A percentile compares a stretch with the other conserved stretches of the same genome.
Conservation (phyloP, 2,888 invertebrate species). For the Steinernema scapterisci region DNA sequence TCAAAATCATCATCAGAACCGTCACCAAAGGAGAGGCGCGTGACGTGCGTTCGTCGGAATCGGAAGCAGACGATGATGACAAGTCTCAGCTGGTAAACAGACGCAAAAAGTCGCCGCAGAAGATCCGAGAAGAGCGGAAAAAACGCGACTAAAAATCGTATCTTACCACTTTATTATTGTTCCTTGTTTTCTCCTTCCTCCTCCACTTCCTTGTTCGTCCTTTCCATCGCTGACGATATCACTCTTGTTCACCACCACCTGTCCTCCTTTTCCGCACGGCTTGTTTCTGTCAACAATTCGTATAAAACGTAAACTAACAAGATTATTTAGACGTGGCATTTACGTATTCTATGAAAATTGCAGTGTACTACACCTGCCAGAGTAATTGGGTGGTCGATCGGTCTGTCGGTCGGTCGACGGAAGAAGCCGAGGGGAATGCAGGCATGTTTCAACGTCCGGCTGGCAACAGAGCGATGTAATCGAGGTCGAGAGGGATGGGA, state of each 20-base stretch:
- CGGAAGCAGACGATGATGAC: conserved; percentile 40
- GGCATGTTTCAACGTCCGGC: too few species aligned
- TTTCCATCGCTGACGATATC: not conserved
- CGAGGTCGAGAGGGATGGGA: too few species aligned
- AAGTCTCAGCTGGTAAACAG: conserved; percentile 23
- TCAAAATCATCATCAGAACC: conserved; percentile 46
- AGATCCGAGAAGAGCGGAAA: conserved; percentile 24
- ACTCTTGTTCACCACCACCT: not conserved
- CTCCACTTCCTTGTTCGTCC: not conserved
- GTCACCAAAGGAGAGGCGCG: conserved; percentile 44
- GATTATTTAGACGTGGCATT: not conserved
- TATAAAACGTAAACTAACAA: not conserved
- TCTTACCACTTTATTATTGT: conserved; percentile 19
- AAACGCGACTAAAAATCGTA: conserved; percentile 33
- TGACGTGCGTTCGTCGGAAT: conserved; percentile 48
- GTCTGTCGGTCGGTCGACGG: too few species aligned
- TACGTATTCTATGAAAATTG: too few species aligned
- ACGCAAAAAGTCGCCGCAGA: conserved; percentile 31
- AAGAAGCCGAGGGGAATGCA: too few species aligned
- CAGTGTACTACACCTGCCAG: too few species aligned
- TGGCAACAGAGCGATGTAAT: too few species aligned
- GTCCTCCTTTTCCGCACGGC: too few species aligned
- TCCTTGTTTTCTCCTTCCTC: not conserved
- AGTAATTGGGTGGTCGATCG: too few species aligned
- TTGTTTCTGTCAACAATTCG: not conserved